Percentiles rank a stretch among this genome's conserved stretches.
Evolutionary conservation across 2,797 vertebrate species (phyloP).

Genomic region (Chrysocyon brachyurus): DNA sequence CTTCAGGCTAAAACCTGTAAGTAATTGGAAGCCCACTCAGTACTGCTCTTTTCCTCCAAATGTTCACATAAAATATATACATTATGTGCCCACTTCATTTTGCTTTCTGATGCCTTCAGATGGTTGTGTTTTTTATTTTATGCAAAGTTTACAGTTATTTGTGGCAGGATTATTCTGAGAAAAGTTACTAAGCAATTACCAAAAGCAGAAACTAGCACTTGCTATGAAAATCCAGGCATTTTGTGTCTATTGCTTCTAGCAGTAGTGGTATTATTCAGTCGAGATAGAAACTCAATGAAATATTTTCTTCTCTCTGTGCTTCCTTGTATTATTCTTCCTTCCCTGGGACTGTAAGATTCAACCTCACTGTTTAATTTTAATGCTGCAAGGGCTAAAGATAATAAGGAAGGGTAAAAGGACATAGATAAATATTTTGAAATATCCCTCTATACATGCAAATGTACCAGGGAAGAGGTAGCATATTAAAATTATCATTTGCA

Average conservation of each 20-base stretch:
- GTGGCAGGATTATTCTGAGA: not conserved
- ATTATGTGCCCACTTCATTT: not conserved
- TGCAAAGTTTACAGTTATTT: not conserved
- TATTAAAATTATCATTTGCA: not conserved
- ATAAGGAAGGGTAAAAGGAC: not conserved
- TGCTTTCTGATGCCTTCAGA: not conserved
- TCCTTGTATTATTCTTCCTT: not conserved
- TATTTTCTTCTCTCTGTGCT: constrained; percentile 12
- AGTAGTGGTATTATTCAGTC: not conserved
- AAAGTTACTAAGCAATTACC: not conserved
- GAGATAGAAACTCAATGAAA: not conserved
- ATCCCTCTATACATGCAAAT: not conserved
- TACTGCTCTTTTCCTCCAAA: not conserved
- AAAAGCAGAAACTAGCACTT: constrained; percentile 19
- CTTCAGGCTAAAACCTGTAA: not conserved
- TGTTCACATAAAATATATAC: not conserved
- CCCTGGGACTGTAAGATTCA: not conserved
- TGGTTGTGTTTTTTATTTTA: not conserved
- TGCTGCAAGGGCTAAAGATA: not conserved
- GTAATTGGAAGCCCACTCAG: not conserved
- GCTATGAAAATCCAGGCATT: not conserved
- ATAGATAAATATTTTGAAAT: constrained; percentile 32
- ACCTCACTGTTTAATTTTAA: constrained; percentile 7
- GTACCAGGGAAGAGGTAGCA: not conserved
- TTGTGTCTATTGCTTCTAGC: not conserved